A percentile compares a stretch with the other conserved stretches of the same genome.
These are phyloP conservation scores for Trichogramma pretiosum DNA, from an alignment of 1,140 invertebrate genomes.

Conservation along the genomic window DNA sequence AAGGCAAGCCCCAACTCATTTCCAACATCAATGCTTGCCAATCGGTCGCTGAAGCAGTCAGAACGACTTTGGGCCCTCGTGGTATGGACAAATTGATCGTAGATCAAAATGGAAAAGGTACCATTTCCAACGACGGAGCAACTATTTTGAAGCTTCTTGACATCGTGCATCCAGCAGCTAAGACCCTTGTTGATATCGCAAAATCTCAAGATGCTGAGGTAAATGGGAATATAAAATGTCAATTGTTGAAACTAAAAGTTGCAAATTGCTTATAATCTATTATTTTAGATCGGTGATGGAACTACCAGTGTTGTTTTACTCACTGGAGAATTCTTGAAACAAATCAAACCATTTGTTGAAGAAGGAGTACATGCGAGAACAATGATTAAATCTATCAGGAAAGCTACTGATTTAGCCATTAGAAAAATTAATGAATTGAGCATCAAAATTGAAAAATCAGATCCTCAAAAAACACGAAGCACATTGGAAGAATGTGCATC, in stretches of 20 bases:
- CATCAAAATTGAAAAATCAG: conserved; percentile 64
- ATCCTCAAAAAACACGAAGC: conserved; percentile 54
- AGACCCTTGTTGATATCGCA: conserved; percentile 96
- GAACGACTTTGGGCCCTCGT: conserved; percentile 94
- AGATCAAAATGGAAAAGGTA: conserved; percentile 76
- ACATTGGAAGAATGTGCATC: conserved; percentile 90
- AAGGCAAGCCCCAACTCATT: conserved; percentile 92
- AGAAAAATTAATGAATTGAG: conserved; percentile 80
- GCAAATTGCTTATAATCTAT: conserved; percentile 19
- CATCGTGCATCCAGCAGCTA: conserved; percentile 95
- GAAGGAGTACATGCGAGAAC: conserved; percentile 94
- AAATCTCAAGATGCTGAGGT: conserved; percentile 99
- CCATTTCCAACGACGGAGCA: conserved; percentile 99
- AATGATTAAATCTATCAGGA: conserved; percentile 79
- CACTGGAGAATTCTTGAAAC: conserved; percentile 91
- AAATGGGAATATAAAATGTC: conserved; percentile 37
- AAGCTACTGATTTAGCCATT: conserved; percentile 70
- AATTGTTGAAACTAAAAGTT: conserved; percentile 33
- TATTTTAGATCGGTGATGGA: conserved; percentile 85
- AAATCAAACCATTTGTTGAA: conserved; percentile 91
- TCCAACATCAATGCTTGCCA: conserved; percentile 99
- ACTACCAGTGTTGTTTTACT: conserved; percentile 94
- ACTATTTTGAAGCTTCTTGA: conserved; percentile 97
- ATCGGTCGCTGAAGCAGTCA: conserved; percentile 86
- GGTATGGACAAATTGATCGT: conserved; percentile 99